Base-by-base conservation (phyloP, 2,113 vertebrate genomes). In the Centrocercus urophasianus region DNA sequence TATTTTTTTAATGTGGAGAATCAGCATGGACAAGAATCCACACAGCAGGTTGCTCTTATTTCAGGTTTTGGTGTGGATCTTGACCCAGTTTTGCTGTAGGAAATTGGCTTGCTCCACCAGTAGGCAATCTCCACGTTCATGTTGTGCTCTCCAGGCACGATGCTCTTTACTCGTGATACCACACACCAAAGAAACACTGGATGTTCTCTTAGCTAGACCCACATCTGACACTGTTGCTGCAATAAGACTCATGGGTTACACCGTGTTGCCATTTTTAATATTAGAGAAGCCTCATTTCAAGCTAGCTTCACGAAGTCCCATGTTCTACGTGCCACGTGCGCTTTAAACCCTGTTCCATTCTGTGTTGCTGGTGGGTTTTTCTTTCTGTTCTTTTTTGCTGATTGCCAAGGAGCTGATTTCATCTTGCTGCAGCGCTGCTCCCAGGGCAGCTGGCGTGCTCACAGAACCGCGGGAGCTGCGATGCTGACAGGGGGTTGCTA, bases 151-250 rank as follows among this genome's bases (percentile, higher is more conserved):
- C 57, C 72, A 24, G 69, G 93, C 92, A 78, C 91, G 7, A 19
- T 81, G 92, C 84, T 87, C 88, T 93, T 90, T 92, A 16, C 78
- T 94, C 77, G 89, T 34, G 27, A 74, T 86, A 61, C 36, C 96
- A 87, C 17, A 96, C 95, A 96, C 97, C 98, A 98, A 98, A 98
- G 97, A 98, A 96, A 93, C 89, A 59, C 88, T 90, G 90, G 88
- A 85, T 13, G 2, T 89, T 94, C 65, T 72, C 65, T 72, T 56
- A 18, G 76, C 82, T 73, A 66, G 72, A 75, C 93, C 86, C 70
- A 64, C 67, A 2, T 80, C 56, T 6, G 59, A 67, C 7, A 65
- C 60, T 11, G 5, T 88, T 61, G 93, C 61, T 92, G 93, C 94
- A 95, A 86, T 94, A 96, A 95, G 63, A 28, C 5, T 73, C 76